Base-by-base conservation (phyloP, 2,797 vertebrate genomes). In the Phrynocephalus vlangalii region DNA sequence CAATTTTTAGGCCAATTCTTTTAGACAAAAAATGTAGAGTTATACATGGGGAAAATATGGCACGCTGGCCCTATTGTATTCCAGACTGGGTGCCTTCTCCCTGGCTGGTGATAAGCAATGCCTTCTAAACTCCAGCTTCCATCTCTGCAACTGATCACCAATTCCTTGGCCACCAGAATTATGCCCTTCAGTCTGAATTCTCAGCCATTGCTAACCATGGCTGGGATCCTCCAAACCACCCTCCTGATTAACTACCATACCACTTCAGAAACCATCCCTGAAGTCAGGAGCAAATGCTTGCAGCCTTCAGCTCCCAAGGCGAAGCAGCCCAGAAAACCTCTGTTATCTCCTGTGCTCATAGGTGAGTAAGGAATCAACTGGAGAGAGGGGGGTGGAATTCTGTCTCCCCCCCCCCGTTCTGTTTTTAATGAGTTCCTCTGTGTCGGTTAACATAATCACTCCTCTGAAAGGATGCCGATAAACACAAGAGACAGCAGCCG, bases 371-470 rank as follows among this genome's bases (percentile, higher is more conserved):
- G 93, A 90, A 95, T 94, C 82, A 76, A 75, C 85, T 30, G 38
- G 88, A 82, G 86, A 92, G 15, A 63, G 18, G 60, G 5, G 18
- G 20, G 18, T 18, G 13, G 38, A 95, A 33, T 90, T 86, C 68
- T 80, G 86, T 83, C 92, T 83, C 92, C 38, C 38, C 38, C 38
- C 84, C 87, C 86, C 81, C 71, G 72, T 89, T 92, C 56, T 66
- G 78, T 87, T 91, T 91, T 94, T 90, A 91, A 82, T 9, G 24
- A 30, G 85, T 88, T 89, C 88, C 28, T 56, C 79, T 91, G 94
- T 95, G 91, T 96, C 92, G 87, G 91, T 96, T 95, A 96, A 91
- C 91, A 93, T 94, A 96, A 95, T 94, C 86, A 87, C 95, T 96
- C 94, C 93, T 94, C 94, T 93, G 38, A 68, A 93, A 95, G 89